These are phyloP conservation scores for Odocoileus hemionus DNA, from an alignment of 2,113 vertebrate genomes.

Conservation along the genomic window DNA sequence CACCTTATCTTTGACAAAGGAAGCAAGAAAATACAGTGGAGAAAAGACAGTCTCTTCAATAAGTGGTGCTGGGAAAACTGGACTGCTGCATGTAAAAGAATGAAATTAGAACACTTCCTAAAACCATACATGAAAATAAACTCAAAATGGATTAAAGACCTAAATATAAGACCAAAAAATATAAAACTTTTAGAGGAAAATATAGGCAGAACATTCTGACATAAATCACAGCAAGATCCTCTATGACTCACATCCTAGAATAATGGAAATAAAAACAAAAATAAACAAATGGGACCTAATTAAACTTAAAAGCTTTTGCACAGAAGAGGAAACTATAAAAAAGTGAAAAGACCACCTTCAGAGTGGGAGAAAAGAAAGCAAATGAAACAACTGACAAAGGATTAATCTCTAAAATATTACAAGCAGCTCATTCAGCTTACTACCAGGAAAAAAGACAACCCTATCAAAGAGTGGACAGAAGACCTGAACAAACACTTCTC, in stretches of 20 bases:
- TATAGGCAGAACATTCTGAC: not conserved
- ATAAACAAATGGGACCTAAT: not conserved
- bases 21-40: not conserved
- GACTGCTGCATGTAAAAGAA: not conserved
- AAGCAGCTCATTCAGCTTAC: not conserved
- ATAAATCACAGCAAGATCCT: not conserved
- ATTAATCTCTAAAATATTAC: not conserved
- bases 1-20: not conserved
- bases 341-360: not conserved
- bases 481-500: not conserved
- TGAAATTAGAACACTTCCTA: not conserved
- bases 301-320: not conserved
- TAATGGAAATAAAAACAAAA: not conserved
- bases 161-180: not conserved
- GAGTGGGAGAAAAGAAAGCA: not conserved
- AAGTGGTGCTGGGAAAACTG: not conserved
- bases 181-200: not conserved
- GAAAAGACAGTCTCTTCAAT: not conserved
- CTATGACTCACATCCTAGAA: not conserved
- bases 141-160: not conserved
- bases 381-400: not conserved
- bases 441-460: not conserved
- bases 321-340: not conserved
- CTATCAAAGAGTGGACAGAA: not conserved
- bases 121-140: not conserved